phyloP scores from a whole-genome alignment of 2,888 invertebrate genomes.

The Cephus nigrinus region DNA sequence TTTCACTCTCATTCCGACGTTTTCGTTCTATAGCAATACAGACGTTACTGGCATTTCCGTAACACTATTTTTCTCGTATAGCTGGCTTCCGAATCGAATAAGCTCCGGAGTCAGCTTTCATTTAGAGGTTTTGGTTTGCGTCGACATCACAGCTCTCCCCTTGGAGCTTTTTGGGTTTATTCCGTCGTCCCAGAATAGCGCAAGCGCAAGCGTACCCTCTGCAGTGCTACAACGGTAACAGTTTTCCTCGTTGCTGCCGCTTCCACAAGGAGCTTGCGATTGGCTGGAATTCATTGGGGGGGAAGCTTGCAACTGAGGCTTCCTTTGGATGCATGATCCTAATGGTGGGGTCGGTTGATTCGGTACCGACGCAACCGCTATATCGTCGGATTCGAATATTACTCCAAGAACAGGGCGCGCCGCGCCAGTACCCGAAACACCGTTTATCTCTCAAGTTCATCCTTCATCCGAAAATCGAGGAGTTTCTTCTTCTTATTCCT shows the following conservation, averaged over 20 bases:
- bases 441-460: conserved; percentile 23
- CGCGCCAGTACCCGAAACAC: conserved; percentile 41
- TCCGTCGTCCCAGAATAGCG: conserved; percentile 20
- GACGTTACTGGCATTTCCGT: neutral
- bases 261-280: conserved; percentile 36
- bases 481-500: conserved; percentile 6
- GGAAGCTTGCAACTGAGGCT: conserved; percentile 18
- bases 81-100: neutral
- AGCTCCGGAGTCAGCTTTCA: conserved; percentile 1
- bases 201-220: conserved; percentile 20
- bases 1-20: neutral
- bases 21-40: neutral
- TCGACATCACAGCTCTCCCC: neutral
- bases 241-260: conserved; percentile 32
- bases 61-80: neutral
- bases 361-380: conserved; percentile 57
- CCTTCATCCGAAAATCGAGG: neutral
- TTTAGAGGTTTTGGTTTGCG: neutral
- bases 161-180: conserved; percentile 5
- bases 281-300: conserved; percentile 41
- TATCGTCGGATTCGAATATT: conserved; percentile 60
- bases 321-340: conserved; percentile 17
- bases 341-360: conserved; percentile 25
- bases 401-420: conserved; percentile 44
- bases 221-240: conserved; percentile 40